These are phyloP conservation scores for Dipodomys stephensi DNA, from an alignment of 2,113 vertebrate genomes.

Conservation along the genomic window DNA sequence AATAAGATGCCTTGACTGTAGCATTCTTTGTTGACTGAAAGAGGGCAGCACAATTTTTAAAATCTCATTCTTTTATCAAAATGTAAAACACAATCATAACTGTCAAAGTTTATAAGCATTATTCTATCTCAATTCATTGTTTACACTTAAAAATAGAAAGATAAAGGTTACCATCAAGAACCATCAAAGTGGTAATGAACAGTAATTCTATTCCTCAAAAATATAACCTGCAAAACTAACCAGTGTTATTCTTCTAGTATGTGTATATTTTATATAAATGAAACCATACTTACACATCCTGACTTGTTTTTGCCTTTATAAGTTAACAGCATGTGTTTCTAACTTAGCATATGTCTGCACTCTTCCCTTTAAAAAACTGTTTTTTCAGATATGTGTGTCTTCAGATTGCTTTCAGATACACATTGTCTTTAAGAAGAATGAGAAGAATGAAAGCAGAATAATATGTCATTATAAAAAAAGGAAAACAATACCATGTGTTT, in stretches of 20 bases:
- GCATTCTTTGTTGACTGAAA: neutral
- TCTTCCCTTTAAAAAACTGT: too few species aligned
- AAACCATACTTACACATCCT: neutral
- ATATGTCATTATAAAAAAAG: neutral
- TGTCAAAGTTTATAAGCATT: neutral
- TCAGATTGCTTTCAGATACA: too few species aligned
- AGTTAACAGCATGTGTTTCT: too few species aligned
- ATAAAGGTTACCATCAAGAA: neutral
- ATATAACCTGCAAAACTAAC: neutral
- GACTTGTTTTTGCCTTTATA: neutral
- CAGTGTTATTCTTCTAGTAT: neutral
- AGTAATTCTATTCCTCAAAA: neutral
- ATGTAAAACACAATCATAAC: neutral
- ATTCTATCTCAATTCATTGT: neutral
- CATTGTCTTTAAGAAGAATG: neutral
- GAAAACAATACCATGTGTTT: neutral
- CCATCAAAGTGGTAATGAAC: neutral
- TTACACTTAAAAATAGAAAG: slow-evolving; percentile 37
- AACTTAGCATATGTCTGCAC: too few species aligned
- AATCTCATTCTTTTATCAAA: neutral
- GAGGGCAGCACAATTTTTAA: neutral
- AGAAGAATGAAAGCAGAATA: neutral
- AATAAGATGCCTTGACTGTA: neutral
- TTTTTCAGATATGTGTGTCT: too few species aligned
- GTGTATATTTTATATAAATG: neutral